phyloP scores from a whole-genome alignment of 2,888 invertebrate genomes.

The Patella pellucida region DNA sequence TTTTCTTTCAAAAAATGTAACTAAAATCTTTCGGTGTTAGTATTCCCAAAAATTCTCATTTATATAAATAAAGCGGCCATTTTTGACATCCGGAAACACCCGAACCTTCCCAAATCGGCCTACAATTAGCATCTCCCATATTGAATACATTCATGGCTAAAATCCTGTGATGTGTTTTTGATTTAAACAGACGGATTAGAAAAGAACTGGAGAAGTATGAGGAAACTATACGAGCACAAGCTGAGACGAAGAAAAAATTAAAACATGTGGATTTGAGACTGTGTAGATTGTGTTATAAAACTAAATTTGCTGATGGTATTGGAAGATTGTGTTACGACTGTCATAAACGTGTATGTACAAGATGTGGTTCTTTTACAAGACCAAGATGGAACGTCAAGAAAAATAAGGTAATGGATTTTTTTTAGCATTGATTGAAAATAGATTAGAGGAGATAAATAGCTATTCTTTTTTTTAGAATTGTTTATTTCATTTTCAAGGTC shows the following conservation, averaged over 20 bases:
- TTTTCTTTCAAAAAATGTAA: too few species aligned
- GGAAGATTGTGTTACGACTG: slow-evolving; percentile 63
- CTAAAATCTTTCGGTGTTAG: too few species aligned
- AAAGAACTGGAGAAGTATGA: slow-evolving; percentile 47
- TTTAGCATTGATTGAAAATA: too few species aligned
- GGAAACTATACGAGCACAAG: slow-evolving; percentile 46
- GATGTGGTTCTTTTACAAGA: slow-evolving; percentile 59
- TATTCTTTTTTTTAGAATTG: too few species aligned
- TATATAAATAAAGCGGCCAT: too few species aligned
- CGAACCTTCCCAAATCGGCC: too few species aligned
- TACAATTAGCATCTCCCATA: too few species aligned
- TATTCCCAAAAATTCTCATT: too few species aligned
- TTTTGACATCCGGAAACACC: too few species aligned
- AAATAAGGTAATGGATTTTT: slow-evolving; percentile 42
- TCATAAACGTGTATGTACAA: slow-evolving; percentile 62
- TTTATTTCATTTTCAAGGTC: too few species aligned
- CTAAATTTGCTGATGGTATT: slow-evolving; percentile 64
- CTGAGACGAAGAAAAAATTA: slow-evolving; percentile 41
- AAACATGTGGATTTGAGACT: slow-evolving; percentile 58
- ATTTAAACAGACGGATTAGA: slow-evolving; percentile 45
- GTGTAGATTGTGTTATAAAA: slow-evolving; percentile 66
- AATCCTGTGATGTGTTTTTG: not conserved
- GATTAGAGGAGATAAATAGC: too few species aligned
- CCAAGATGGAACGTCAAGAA: slow-evolving; percentile 47
- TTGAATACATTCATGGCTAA: too few species aligned